Conservation (phyloP, 2,888 invertebrate species). For the Drosophila greeni region DNA sequence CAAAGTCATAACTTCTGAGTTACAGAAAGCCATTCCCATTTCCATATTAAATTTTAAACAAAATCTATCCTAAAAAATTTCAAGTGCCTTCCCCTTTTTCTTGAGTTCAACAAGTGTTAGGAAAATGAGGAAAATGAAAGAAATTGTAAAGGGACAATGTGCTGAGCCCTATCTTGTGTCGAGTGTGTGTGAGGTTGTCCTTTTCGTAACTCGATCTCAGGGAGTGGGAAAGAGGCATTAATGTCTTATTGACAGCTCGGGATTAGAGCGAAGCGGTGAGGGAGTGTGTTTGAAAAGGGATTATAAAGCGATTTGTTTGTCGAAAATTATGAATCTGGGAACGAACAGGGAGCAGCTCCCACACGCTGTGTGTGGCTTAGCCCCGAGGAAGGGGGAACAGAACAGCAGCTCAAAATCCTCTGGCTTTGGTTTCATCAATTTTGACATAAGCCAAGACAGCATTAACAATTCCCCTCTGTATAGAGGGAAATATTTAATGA, state of each 20-base stretch:
- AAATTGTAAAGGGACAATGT: slow-evolving; percentile 5
- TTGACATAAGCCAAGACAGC: slow-evolving; percentile 55
- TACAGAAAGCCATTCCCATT: slow-evolving; percentile 21
- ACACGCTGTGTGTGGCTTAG: slow-evolving; percentile 55
- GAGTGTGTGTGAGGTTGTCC: slow-evolving; percentile 50
- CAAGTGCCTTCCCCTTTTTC: slow-evolving; percentile 29
- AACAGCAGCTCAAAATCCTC: slow-evolving; percentile 35
- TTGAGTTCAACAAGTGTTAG: slow-evolving; percentile 51
- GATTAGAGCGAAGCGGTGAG: slow-evolving; percentile 59
- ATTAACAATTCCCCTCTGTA: slow-evolving; percentile 9
- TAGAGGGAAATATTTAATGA: neutral
- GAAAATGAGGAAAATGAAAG: slow-evolving; percentile 7
- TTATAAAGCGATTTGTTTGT: slow-evolving; percentile 73
- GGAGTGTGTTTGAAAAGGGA: slow-evolving; percentile 64
- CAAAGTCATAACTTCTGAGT: slow-evolving; percentile 26
- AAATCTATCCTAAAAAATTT: slow-evolving; percentile 43
- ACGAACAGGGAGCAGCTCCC: slow-evolving; percentile 55
- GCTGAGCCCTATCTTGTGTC: slow-evolving; percentile 28
- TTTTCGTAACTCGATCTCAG: slow-evolving; percentile 64
- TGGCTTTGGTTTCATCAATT: slow-evolving; percentile 55
- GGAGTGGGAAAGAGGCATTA: slow-evolving; percentile 48
- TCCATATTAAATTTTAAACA: slow-evolving; percentile 51
- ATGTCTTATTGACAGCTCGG: slow-evolving; percentile 71
- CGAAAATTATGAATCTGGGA: slow-evolving; percentile 70
- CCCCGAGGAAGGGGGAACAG: slow-evolving; percentile 1